These are phyloP conservation scores for Fundulus diaphanus DNA, from an alignment of 2,797 vertebrate species.

Conservation along the genomic window DNA sequence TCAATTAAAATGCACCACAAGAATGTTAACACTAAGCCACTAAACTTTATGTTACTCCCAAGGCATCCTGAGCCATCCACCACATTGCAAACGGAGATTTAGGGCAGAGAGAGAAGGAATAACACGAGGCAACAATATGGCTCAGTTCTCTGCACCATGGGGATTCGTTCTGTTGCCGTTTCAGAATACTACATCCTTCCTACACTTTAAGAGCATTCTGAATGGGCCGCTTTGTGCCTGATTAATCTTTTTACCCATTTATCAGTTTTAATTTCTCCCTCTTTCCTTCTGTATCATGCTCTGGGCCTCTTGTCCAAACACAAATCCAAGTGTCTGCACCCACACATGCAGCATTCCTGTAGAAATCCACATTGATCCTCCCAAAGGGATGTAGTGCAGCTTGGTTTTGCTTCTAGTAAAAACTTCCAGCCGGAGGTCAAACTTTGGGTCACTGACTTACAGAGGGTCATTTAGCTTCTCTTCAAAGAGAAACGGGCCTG, in stretches of 20 bases:
- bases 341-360: constrained; percentile 43
- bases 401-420: constrained; percentile 57
- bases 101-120: constrained; percentile 62
- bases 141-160: constrained; percentile 56
- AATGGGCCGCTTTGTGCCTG: constrained; percentile 60
- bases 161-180: constrained; percentile 38
- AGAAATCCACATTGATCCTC: constrained; percentile 62
- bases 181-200: constrained; percentile 57
- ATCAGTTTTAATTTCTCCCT: constrained; percentile 34
- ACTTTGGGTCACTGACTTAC: constrained; percentile 42
- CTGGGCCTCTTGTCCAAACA: constrained; percentile 18
- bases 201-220: constrained; percentile 40
- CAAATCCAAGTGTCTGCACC: constrained; percentile 4
- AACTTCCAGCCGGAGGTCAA: constrained; percentile 66
- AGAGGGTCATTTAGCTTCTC: constrained; percentile 45
- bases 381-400: constrained; percentile 32
- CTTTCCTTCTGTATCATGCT: constrained; percentile 1
- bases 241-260: constrained; percentile 46
- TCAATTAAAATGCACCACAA: constrained; percentile 54
- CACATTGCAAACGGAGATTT: constrained; percentile 49
- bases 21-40: constrained; percentile 36
- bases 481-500: constrained; percentile 50
- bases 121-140: constrained; percentile 64
- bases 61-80: constrained; percentile 42
- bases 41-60: constrained; percentile 57